Percentiles rank a stretch among this genome's conserved stretches.
These are phyloP conservation scores for Arnoldichthys spilopterus DNA, from an alignment of 2,797 vertebrate genomes.

Conservation along the genomic window DNA sequence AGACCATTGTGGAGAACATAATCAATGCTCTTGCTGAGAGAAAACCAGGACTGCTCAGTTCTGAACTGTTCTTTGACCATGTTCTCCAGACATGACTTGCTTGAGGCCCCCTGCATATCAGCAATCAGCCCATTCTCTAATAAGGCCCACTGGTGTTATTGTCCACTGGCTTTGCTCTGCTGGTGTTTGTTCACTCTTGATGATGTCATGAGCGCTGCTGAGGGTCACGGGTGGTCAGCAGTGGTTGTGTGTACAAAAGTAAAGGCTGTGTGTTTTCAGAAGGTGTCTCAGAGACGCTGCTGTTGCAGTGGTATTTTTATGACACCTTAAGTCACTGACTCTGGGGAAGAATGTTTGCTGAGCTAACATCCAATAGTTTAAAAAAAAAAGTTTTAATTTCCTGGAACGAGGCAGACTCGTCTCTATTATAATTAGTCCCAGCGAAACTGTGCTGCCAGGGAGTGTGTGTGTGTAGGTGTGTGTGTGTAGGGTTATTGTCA, in stretches of 20 bases:
- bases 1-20: too few relatives aligned
- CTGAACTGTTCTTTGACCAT: too few relatives aligned
- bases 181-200: neutral
- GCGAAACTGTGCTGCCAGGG: neutral
- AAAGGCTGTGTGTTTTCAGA: neutral
- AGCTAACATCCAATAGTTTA: conserved; percentile 25
- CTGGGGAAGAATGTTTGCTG: conserved; percentile 34
- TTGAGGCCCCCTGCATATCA: too few relatives aligned
- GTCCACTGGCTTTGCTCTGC: neutral
- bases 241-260: neutral
- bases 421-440: conserved; percentile 45
- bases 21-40: too few relatives aligned
- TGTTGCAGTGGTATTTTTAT: conserved; percentile 14
- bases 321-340: conserved; percentile 19
- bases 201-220: neutral
- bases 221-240: conserved; percentile 5
- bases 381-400: conserved; percentile 30
- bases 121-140: too few relatives aligned
- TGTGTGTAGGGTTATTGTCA: conserved; percentile 48
- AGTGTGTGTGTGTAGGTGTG: neutral
- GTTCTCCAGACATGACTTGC: too few relatives aligned
- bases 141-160: neutral
- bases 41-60: too few relatives aligned
- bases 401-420: conserved; percentile 16
- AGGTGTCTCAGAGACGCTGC: conserved; percentile 16